A percentile compares a stretch with the other conserved stretches of the same genome.
Conservation (phyloP, 2,888 invertebrate genomes). For the Caenorhabditis drosophilae region DNA sequence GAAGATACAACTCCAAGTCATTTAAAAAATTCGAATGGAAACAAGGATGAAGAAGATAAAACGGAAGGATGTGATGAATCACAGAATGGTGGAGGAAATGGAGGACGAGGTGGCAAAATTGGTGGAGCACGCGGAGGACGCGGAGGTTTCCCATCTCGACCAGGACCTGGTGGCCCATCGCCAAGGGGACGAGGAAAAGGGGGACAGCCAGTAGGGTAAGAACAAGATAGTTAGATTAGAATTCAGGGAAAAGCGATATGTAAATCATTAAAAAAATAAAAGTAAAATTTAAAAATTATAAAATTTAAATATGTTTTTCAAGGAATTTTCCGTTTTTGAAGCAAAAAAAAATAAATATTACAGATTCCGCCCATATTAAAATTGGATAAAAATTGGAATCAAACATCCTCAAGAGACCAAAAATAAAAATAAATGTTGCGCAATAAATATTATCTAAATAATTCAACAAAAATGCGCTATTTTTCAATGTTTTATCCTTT, state of each 20-base stretch:
- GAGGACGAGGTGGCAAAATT: constrained; percentile 4
- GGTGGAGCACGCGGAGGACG: constrained; percentile 21
- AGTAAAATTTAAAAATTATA: constrained; percentile 1
- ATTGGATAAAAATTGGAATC: constrained; percentile 1
- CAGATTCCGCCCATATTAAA: constrained; percentile 27
- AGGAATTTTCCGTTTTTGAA: not conserved
- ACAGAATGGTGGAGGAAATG: constrained; percentile 2
- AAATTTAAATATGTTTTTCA: not conserved
- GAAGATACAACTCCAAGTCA: constrained; percentile 50
- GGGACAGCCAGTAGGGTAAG: constrained; percentile 27
- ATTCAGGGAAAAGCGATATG: too few relatives aligned
- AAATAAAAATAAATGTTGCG: too few relatives aligned
- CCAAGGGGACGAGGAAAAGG: constrained; percentile 32
- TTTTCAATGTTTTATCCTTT: too few relatives aligned
- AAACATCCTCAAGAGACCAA: not conserved
- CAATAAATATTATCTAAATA: too few relatives aligned
- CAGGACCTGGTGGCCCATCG: constrained; percentile 22
- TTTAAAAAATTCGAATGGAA: constrained; percentile 30
- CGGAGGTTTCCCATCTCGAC: too few relatives aligned
- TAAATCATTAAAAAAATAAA: not conserved
- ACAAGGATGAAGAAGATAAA: constrained; percentile 12
- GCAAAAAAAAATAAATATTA: constrained; percentile 3
- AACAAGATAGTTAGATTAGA: not conserved
- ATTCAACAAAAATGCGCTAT: too few relatives aligned
- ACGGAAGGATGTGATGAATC: too few relatives aligned